These are phyloP conservation scores for Xiphorhynchus elegans DNA, from an alignment of 2,113 vertebrate species.

Conservation along the genomic window DNA sequence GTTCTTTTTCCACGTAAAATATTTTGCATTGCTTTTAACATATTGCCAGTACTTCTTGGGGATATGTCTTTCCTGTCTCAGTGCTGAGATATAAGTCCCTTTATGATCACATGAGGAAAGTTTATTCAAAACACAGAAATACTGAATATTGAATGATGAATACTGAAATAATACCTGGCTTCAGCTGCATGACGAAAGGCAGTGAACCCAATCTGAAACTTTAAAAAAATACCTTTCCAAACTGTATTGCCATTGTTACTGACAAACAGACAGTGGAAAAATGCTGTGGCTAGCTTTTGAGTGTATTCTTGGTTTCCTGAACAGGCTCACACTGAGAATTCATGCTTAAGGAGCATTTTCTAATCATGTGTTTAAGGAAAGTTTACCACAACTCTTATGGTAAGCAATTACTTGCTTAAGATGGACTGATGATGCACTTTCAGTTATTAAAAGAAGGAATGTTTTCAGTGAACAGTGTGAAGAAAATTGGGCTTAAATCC, in stretches of 20 bases:
- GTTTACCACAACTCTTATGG: background rate
- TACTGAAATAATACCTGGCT: constrained; percentile 36
- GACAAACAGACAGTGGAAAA: background rate
- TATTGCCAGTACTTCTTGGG: background rate
- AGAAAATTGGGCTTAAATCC: background rate
- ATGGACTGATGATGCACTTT: background rate
- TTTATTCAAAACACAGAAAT: constrained; percentile 41
- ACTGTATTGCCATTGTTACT: constrained; percentile 9
- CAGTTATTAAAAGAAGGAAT: background rate
- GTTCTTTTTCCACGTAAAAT: constrained; percentile 32
- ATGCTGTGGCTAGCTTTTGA: background rate
- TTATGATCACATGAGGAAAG: constrained; percentile 49
- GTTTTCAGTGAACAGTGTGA: background rate
- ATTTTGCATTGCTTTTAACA: constrained; percentile 27
- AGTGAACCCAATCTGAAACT: constrained; percentile 26
- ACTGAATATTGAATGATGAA: constrained; percentile 41
- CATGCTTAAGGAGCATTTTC: background rate
- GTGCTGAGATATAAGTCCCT: background rate
- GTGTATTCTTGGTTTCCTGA: background rate
- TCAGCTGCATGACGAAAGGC: background rate
- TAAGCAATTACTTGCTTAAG: rapidly evolving
- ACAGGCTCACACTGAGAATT: background rate
- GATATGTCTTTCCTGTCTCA: background rate
- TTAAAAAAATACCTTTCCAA: constrained; percentile 8
- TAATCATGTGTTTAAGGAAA: background rate